phyloP scores from a whole-genome alignment of 1,140 invertebrate species.

The Drosophila elegans region DNA sequence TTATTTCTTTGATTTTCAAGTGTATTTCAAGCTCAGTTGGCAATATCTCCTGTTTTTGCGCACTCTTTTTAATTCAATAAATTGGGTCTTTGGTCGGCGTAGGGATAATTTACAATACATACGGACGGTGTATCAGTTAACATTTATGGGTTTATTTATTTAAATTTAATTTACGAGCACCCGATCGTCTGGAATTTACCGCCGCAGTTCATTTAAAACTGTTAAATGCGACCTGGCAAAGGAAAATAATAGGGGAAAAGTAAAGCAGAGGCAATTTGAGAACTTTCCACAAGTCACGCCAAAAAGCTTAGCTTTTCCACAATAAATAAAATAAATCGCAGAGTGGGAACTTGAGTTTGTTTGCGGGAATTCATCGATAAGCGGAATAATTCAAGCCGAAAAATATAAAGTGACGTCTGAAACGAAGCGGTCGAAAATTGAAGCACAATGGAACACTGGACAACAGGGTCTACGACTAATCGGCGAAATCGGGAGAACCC shows the following conservation, averaged over 20 bases:
- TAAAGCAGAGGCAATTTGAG: neutral
- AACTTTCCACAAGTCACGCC: slow-evolving; percentile 20
- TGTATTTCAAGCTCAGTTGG: neutral
- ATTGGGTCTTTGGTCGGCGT: slow-evolving; percentile 6
- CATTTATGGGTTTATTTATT: slow-evolving; percentile 62
- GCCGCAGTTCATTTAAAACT: slow-evolving; percentile 22
- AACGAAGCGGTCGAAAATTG: slow-evolving; percentile 8
- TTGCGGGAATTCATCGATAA: slow-evolving; percentile 21
- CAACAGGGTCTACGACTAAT: too few relatives aligned
- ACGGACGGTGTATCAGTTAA: slow-evolving; percentile 35
- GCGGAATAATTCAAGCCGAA: slow-evolving; percentile 30
- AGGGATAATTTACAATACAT: slow-evolving; percentile 8
- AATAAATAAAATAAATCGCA: slow-evolving; percentile 11
- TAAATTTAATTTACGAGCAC: slow-evolving; percentile 56
- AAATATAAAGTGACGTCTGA: slow-evolving; percentile 57
- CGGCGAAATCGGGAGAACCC: neutral
- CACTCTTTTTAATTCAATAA: slow-evolving; percentile 18
- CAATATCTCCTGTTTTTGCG: slow-evolving; percentile 19
- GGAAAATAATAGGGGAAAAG: neutral
- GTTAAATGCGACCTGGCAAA: neutral
- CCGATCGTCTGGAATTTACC: slow-evolving; percentile 25
- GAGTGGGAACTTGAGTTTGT: neutral
- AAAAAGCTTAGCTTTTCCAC: slow-evolving; percentile 2
- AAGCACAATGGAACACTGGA: slow-evolving; percentile 11
- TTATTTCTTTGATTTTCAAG: neutral